These are phyloP conservation scores for Scomber scombrus DNA, from an alignment of 2,113 vertebrate species.

Conservation along the genomic window DNA sequence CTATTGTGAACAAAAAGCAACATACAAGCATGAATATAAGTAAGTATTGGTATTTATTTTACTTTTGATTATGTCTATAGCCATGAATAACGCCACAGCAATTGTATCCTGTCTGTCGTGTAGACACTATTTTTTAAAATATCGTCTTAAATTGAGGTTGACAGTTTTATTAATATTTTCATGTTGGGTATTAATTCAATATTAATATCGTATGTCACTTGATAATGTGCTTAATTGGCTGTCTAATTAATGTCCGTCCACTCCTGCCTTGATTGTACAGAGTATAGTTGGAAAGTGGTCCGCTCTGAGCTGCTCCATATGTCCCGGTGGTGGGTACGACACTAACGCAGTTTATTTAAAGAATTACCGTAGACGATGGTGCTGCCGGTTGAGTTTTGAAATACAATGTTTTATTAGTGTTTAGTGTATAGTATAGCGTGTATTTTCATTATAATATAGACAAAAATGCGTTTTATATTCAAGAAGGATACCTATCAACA, in stretches of 20 bases:
- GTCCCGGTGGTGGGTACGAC: not conserved
- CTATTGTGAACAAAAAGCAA: not conserved
- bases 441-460: not conserved
- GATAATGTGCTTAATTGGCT: constrained; percentile 42
- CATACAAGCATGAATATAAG: not conserved
- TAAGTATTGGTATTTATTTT: not conserved
- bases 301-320: constrained; percentile 59
- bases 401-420: rapidly evolving
- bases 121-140: not conserved
- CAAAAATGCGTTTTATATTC: not conserved
- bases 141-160: constrained; percentile 6
- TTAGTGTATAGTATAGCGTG: rapidly evolving
- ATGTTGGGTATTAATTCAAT: constrained; percentile 2
- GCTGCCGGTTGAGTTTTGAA: rapidly evolving
- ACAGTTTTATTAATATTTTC: constrained; percentile 2
- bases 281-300: constrained; percentile 56
- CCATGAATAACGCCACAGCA: not conserved
- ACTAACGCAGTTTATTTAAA: not conserved
- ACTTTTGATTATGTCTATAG: not conserved
- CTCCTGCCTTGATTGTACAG: constrained; percentile 38
- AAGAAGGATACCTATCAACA: not conserved
- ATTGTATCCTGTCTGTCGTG: not conserved
- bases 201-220: constrained; percentile 17
- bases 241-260: constrained; percentile 42
- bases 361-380: rapidly evolving